A percentile compares a stretch with the other conserved stretches of the same genome.
Conservation (phyloP, 2,797 vertebrate species). For the Neosilurus hyrtlii region DNA sequence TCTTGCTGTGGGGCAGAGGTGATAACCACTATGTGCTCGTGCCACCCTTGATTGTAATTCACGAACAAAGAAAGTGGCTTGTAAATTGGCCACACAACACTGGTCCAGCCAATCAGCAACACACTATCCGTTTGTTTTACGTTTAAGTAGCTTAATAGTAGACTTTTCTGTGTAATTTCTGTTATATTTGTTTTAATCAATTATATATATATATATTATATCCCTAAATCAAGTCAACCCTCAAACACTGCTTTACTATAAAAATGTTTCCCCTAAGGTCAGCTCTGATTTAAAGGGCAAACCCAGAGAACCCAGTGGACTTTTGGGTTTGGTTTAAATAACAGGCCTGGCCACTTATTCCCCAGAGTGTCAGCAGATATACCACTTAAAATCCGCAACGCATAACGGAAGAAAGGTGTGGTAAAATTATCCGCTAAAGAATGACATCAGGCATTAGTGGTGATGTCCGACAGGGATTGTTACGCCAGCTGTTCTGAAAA, state of each 20-base stretch:
- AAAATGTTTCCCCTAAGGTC: neutral
- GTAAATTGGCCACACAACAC: too few relatives aligned
- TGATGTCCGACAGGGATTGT: slow-evolving; percentile 61
- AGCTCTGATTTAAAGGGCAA: slow-evolving; percentile 20
- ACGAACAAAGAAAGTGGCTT: too few relatives aligned
- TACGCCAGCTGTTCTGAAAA: slow-evolving; percentile 57
- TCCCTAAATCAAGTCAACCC: neutral
- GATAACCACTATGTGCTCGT: too few relatives aligned
- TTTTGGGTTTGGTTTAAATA: slow-evolving; percentile 8
- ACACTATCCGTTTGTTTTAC: too few relatives aligned
- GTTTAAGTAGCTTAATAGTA: neutral
- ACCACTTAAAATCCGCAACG: slow-evolving; percentile 38
- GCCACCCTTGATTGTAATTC: too few relatives aligned
- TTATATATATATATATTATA: too few relatives aligned
- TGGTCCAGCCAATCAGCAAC: too few relatives aligned
- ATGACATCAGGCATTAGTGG: slow-evolving; percentile 66
- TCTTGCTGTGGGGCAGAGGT: too few relatives aligned
- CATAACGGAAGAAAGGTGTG: slow-evolving; percentile 65
- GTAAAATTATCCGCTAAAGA: slow-evolving; percentile 64
- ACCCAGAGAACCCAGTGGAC: neutral
- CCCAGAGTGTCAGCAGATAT: slow-evolving; percentile 26
- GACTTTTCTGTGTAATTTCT: neutral
- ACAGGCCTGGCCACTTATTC: neutral
- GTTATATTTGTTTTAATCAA: neutral
- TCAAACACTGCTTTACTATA: neutral